Evolutionary conservation across 1,140 invertebrate genomes (phyloP).

Genomic region (Apis florea): DNA sequence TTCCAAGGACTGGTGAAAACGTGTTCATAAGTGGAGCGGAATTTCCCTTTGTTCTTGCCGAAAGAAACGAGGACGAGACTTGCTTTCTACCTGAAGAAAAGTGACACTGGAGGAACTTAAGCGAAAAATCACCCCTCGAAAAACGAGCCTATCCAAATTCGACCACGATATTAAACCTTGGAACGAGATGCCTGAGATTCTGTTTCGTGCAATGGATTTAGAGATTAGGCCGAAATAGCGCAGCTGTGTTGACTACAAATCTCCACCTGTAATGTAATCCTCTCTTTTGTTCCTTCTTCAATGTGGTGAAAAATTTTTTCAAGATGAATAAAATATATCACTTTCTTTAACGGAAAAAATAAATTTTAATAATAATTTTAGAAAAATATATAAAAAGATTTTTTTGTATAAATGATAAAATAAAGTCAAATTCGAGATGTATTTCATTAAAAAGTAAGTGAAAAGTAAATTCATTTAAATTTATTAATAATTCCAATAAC

Average conservation of each 20-base stretch:
- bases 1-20: constrained; percentile 68
- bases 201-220: constrained; percentile 40
- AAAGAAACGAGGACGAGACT: constrained; percentile 48
- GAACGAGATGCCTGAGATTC: constrained; percentile 26
- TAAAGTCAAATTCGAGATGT: no score
- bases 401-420: no score
- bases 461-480: no score
- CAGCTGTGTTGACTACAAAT: constrained; percentile 37
- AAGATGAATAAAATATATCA: no score
- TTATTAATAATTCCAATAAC: no score
- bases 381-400: no score
- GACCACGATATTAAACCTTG: constrained; percentile 5
- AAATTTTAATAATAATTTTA: no score
- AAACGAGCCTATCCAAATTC: constrained; percentile 59
- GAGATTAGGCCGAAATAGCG: constrained; percentile 13
- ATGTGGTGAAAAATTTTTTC: neutral
- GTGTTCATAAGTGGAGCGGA: constrained; percentile 72
- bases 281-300: neutral
- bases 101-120: constrained; percentile 67
- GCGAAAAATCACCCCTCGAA: constrained; percentile 66
- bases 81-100: constrained; percentile 54
- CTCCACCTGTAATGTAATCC: neutral
- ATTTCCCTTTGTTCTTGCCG: constrained; percentile 69
- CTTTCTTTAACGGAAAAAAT: no score
- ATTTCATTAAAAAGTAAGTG: no score